These are phyloP conservation scores for Reticulitermes lucifugus DNA, from an alignment of 2,888 invertebrate species.

Conservation along the genomic window DNA sequence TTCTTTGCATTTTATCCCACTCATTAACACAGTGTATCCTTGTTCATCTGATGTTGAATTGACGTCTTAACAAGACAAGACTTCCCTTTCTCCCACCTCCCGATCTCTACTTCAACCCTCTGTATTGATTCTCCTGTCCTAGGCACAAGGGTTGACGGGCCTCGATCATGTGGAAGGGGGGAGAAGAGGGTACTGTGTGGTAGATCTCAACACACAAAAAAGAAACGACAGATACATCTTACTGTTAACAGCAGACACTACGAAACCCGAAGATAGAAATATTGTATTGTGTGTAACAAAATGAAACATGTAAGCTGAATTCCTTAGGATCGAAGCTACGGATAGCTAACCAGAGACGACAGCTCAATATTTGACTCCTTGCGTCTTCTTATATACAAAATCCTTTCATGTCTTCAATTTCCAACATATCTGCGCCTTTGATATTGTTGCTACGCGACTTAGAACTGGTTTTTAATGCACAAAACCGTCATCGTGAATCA, in stretches of 20 bases:
- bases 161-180: constrained; percentile 20
- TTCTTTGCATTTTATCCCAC: neutral
- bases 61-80: constrained; percentile 41
- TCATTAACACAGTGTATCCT: constrained; percentile 10
- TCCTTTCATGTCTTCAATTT: no score
- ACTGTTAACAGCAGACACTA: neutral
- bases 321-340: no score
- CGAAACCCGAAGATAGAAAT: neutral
- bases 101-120: constrained; percentile 22
- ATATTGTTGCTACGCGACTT: no score
- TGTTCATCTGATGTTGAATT: constrained; percentile 31
- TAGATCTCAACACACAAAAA: constrained; percentile 16
- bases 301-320: no score
- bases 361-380: no score
- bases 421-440: no score
- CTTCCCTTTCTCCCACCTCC: constrained; percentile 20
- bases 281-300: no score
- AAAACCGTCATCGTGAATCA: no score
- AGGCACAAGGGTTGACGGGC: constrained; percentile 26
- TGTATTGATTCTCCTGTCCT: constrained; percentile 35
- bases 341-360: no score
- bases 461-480: no score
- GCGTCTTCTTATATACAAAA: no score
- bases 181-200: constrained; percentile 20
- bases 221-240: neutral